Evolutionary conservation across 2,797 vertebrate species (phyloP), one percentile per base, ranked within the genome.

Genomic region (Tapera naevia): DNA sequence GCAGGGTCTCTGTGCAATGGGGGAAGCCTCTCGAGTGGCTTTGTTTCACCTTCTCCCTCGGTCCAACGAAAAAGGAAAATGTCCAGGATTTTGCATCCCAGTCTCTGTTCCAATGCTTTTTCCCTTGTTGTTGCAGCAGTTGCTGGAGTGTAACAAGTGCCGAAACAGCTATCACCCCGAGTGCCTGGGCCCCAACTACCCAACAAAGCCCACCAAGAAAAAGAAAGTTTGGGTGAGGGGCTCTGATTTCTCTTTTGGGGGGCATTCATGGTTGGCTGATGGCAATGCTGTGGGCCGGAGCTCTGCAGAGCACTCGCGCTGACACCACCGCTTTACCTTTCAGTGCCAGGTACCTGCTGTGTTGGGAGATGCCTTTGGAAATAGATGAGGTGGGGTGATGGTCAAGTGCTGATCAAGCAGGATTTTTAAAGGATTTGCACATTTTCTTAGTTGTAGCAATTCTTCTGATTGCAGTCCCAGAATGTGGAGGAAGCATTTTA

Each of bases 81-180:
- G 18, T 65, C 54, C 33, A 41, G 41, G 53, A 28, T n/a, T 76
- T 28, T 45, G 51, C 11, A 2, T 64, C 54, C 18, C 17, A 17
- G 9, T 60, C 57, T 65, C 48, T 46, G 22, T 76, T 69, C 58
- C 74, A 41, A 85, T 32, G 27, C 58, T 85, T 91, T 84, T 89
- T 82, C 61, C 82, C 11, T 81, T 64, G 5, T 71, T 82, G 53
- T 91, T 74, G 66, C 93, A 99, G 98, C 99, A 99, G 97, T 98
- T 99, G 97, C 98, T 99, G 96, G 99, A 99, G 98, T 99, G 99
- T 94, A 99, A 99, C 97, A 99, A 99, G 99, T 99, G 99, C 99
- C 99, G 98, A 98, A 99, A 99, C 98, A 99, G 99, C 98, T 99
- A 99, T 98, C 99, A 99, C 98, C 99, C 99, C 14, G 99, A 99